Percentiles rank a stretch among this genome's conserved stretches.
phyloP scores from a whole-genome alignment of 2,888 invertebrate genomes.

The Tillus elongatus region DNA sequence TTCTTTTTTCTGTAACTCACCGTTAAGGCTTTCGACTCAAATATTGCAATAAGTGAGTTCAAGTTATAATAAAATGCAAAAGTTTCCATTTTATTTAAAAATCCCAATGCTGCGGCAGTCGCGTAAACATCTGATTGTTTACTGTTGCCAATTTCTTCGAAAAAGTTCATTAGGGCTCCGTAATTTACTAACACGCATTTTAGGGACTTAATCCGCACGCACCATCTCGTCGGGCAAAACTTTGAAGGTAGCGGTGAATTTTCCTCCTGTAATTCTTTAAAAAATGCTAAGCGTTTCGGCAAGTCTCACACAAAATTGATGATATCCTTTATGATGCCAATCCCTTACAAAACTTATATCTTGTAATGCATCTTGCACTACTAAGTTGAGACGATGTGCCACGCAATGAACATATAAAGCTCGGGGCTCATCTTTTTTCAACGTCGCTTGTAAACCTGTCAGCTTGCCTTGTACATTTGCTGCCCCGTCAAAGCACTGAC shows the following conservation, averaged over 20 bases:
- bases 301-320: slow-evolving; percentile 5
- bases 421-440: slow-evolving; percentile 7
- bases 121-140: slow-evolving; percentile 1
- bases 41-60: not conserved
- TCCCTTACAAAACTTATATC: slow-evolving; percentile 5
- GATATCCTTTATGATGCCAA: not conserved
- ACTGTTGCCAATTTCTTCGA: slow-evolving; percentile 6
- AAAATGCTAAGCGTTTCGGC: slow-evolving; percentile 8
- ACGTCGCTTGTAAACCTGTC: slow-evolving; percentile 3
- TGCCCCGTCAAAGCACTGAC: slow-evolving; percentile 1
- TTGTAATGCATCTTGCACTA: slow-evolving; percentile 8
- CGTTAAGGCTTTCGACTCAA: no score
- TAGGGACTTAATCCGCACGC: slow-evolving; percentile 7
- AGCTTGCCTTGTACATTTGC: slow-evolving; percentile 2
- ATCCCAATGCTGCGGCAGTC: slow-evolving; percentile 5
- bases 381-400: slow-evolving; percentile 9
- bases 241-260: slow-evolving; percentile 5
- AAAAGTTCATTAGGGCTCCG: slow-evolving; percentile 6
- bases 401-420: slow-evolving; percentile 9
- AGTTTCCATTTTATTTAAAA: slow-evolving; percentile 8
- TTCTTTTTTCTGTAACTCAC: no score
- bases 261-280: slow-evolving; percentile 6
- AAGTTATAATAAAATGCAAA: not conserved
- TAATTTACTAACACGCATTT: slow-evolving; percentile 7
- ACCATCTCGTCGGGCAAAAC: slow-evolving; percentile 7